Percentiles rank a stretch among this genome's conserved stretches.
phyloP scores from a whole-genome alignment of 1,140 invertebrate species.

The Ceratitis capitata region DNA sequence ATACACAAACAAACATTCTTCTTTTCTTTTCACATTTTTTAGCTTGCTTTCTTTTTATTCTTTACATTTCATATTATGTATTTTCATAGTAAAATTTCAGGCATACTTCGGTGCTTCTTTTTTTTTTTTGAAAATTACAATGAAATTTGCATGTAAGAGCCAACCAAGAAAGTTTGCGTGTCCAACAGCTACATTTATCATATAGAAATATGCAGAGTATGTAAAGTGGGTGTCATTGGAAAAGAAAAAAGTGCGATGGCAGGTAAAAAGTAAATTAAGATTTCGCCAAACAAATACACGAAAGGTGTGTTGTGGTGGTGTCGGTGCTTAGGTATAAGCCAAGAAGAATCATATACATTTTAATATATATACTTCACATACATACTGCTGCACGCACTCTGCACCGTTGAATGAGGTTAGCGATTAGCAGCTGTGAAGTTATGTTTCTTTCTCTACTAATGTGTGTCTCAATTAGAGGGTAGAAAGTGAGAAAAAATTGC shows the following conservation, averaged over 20 bases:
- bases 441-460: neutral
- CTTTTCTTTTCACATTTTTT: neutral
- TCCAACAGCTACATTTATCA: neutral
- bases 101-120: neutral
- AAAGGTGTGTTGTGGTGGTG: neutral
- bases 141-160: conserved; percentile 4
- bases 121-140: conserved; percentile 4
- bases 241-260: neutral
- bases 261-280: conserved; percentile 27
- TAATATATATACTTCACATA: neutral
- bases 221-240: neutral
- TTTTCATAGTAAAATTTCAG: neutral
- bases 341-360: neutral
- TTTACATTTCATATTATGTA: neutral
- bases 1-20: neutral
- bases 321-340: neutral
- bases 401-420: neutral
- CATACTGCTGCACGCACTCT: neutral
- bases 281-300: neutral
- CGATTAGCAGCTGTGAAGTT: neutral
- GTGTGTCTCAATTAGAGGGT: conserved; percentile 17
- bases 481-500: conserved; percentile 29
- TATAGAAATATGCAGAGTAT: neutral
- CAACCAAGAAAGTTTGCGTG: conserved; percentile 2
- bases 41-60: neutral